phyloP scores from a whole-genome alignment of 2,888 invertebrate species.

The Mimachlamys varia region DNA sequence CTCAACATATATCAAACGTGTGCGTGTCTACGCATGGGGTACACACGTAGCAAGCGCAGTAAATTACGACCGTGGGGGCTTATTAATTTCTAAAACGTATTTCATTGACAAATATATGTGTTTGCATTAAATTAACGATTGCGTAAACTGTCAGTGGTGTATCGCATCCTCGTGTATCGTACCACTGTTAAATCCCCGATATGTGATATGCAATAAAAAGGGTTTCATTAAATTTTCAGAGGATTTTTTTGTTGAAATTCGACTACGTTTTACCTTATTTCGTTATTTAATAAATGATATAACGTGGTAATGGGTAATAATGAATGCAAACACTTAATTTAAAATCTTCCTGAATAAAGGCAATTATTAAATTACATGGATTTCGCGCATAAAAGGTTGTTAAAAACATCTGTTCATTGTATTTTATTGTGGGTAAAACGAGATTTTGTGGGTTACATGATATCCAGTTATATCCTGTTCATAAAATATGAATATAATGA shows the following conservation, averaged over 20 bases:
- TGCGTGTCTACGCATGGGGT: constrained; percentile 24
- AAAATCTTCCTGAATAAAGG: not conserved
- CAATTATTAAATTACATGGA: not conserved
- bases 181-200: not conserved
- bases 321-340: not conserved
- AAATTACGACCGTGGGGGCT: not conserved
- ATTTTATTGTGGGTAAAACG: too few species aligned
- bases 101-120: constrained; percentile 9
- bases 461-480: too few species aligned
- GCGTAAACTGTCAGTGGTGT: not conserved
- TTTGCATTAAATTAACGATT: not conserved
- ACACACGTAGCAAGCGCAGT: not conserved
- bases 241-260: not conserved
- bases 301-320: not conserved
- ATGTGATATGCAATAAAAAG: not conserved
- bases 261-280: constrained; percentile 6
- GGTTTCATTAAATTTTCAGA: not conserved
- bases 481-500: too few species aligned
- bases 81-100: not conserved
- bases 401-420: too few species aligned
- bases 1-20: not conserved
- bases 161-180: not conserved
- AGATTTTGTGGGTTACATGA: too few species aligned
- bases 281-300: not conserved
- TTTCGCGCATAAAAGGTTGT: too few species aligned